A percentile compares a stretch with the other conserved stretches of the same genome.
Evolutionary conservation across 1,140 invertebrate species (phyloP).

Genomic region (Drosophila subobscura): DNA sequence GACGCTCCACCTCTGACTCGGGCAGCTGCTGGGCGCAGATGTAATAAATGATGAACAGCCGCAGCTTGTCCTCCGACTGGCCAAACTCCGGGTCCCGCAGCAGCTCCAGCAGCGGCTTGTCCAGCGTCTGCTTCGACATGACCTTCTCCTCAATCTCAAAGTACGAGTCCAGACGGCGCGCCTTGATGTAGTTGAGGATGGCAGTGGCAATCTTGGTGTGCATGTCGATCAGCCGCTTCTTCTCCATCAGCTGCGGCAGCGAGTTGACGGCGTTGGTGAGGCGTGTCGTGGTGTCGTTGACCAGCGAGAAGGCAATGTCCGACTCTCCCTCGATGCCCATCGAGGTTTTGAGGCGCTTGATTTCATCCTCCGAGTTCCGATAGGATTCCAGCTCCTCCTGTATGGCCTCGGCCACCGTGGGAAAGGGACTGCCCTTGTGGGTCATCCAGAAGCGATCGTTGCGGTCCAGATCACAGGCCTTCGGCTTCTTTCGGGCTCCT

Average conservation of each 20-base stretch:
- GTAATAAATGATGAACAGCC: slow-evolving; percentile 97
- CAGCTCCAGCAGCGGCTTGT: slow-evolving; percentile 91
- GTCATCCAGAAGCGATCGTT: slow-evolving; percentile 96
- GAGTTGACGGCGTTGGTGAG: slow-evolving; percentile 97
- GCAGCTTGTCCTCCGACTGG: slow-evolving; percentile 95
- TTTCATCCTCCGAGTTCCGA: slow-evolving; percentile 96
- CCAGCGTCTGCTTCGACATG: slow-evolving; percentile 92
- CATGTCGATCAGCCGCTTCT: slow-evolving; percentile 98
- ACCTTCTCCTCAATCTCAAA: slow-evolving; percentile 99
- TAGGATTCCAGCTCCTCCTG: slow-evolving; percentile 99
- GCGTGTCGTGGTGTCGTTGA: slow-evolving; percentile 96
- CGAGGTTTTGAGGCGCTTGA: slow-evolving; percentile 95
- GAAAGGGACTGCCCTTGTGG: slow-evolving; percentile 98
- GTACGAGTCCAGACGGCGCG: slow-evolving; percentile 95
- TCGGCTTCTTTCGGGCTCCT: slow-evolving; percentile 89
- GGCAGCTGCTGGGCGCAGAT: slow-evolving; percentile 92
- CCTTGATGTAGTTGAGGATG: slow-evolving; percentile 93
- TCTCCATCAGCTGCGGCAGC: slow-evolving; percentile 97
- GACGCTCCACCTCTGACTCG: slow-evolving; percentile 92
- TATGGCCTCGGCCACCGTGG: slow-evolving; percentile 98
- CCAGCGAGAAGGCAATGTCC: slow-evolving; percentile 90
- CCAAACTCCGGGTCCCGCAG: slow-evolving; percentile 94
- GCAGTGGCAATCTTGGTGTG: slow-evolving; percentile 99
- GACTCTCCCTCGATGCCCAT: slow-evolving; percentile 94
- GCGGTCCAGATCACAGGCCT: slow-evolving; percentile 95